Evolutionary conservation across 2,888 invertebrate species (phyloP).

Genomic region (Philereme transversata): DNA sequence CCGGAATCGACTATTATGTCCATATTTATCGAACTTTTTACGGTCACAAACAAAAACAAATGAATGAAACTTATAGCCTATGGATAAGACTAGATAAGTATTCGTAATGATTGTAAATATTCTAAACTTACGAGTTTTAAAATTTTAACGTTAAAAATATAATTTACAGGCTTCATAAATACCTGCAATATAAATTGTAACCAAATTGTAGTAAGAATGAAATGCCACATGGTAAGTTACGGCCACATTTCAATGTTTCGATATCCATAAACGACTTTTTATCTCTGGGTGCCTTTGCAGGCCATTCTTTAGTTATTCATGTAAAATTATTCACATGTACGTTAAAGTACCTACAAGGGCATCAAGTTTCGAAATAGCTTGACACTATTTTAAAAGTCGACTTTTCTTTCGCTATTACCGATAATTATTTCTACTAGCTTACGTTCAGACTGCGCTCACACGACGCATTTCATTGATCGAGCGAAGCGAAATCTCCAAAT

Average conservation of each 20-base stretch:
- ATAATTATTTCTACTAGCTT: no score
- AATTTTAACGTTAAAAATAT: no score
- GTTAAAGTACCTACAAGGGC: conserved; percentile 36
- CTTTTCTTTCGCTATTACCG: conserved; percentile 14
- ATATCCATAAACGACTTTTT: background rate
- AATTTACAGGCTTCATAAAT: no score
- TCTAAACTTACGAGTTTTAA: no score
- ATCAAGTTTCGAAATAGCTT: conserved; percentile 27
- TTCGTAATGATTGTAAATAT: no score
- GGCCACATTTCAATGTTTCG: background rate
- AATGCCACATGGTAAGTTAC: background rate
- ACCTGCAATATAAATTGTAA: no score
- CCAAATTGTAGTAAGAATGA: no score
- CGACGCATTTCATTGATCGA: no score
- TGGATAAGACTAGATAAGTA: no score
- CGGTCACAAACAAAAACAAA: conserved; percentile 26
- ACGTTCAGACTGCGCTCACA: no score
- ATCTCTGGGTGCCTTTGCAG: conserved; percentile 4
- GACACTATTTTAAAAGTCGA: conserved; percentile 25
- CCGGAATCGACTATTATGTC: conserved; percentile 28
- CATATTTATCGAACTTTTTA: conserved; percentile 32
- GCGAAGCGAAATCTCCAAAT: no score
- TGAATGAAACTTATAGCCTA: background rate
- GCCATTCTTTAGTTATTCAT: conserved; percentile 26
- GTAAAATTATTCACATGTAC: conserved; percentile 25